Base-by-base conservation (phyloP, 2,113 vertebrate genomes). In the Gasterosteus nipponicus region DNA sequence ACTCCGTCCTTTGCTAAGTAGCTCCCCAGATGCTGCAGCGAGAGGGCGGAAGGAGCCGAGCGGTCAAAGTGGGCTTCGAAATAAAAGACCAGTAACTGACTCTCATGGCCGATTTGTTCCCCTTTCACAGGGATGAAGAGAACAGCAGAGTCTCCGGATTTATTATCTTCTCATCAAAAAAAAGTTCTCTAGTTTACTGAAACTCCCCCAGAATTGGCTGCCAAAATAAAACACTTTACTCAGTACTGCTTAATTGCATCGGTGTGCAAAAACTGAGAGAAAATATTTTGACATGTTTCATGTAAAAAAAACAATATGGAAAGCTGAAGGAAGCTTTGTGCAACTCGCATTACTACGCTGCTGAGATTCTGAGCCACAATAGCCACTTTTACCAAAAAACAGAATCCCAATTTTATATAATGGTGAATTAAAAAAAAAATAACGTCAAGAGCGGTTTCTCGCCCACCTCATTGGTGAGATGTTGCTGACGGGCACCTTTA, bases 121-220 rank as follows among this genome's bases (percentile, higher is more conserved):
- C 70, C 71, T 47, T 76, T 53, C 9, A 57, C 44, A 22, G 44
- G 22, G 61, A 83, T 31, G 26, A 65, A 35, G 64, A 35, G 35
- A 76, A 46, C 42, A 47, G 60, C 3, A 9, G 18, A 18, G 61
- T 75, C 16, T 26, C 19, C 73, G 64, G 65, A 81, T 87, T 87
- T 81, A 83, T 89, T 76, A 84, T 78, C 66, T 83, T 74, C 78
- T 82, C 85, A 87, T 68, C 11, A 58, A 62, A 80, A 86, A 84
- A 74, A 56, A 35, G 0, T 5, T 41, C 67, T 67, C 49, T 47
- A 16, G 2, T 53, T 12, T 61, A n/a, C 15, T 31, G 12, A 65
- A 42, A 54, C 46, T 51, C 54, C 5, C 16, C 3, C 1, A 0
- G 49, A 10, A 26, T 73, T 38, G 44, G 3, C 38, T 29, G 38